Evolutionary conservation across 2,797 vertebrate genomes (phyloP).

Genomic region (Ptychobarbus kaznakovi): DNA sequence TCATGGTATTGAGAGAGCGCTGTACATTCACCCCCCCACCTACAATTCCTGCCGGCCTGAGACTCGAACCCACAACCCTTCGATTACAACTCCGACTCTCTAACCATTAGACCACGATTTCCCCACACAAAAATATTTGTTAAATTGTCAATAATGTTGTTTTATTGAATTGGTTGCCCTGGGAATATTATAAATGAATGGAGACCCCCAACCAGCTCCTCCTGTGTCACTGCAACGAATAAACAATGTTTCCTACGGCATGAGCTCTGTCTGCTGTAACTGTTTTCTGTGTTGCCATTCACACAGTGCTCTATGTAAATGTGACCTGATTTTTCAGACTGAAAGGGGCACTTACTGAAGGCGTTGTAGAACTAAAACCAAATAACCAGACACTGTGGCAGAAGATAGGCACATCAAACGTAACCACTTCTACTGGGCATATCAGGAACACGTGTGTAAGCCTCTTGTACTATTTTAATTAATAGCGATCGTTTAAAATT

Average conservation of each 20-base stretch:
- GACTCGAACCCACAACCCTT: too few species aligned
- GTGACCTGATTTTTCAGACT: constrained; percentile 49
- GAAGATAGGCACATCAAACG: constrained; percentile 34
- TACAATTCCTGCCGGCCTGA: too few species aligned
- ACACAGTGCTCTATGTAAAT: constrained; percentile 47
- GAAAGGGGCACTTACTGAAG: constrained; percentile 44
- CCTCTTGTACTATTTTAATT: not conserved
- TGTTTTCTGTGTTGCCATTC: constrained; percentile 43
- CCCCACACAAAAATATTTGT: not conserved
- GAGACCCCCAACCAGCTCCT: not conserved
- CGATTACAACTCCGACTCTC: too few species aligned
- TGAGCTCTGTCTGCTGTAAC: constrained; percentile 18
- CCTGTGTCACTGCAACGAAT: not conserved
- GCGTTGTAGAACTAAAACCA: constrained; percentile 35
- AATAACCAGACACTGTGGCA: constrained; percentile 42
- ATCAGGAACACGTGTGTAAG: constrained; percentile 18
- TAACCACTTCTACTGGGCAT: constrained; percentile 7
- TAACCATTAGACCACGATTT: too few species aligned
- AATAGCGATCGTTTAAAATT: constrained; percentile 22
- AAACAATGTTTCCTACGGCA: constrained; percentile 40
- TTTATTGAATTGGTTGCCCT: constrained; percentile 9
- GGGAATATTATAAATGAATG: constrained; percentile 26
- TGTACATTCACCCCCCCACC: too few species aligned
- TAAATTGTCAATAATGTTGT: constrained; percentile 4
- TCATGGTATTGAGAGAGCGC: too few species aligned